Evolutionary conservation across 2,113 vertebrate genomes (phyloP).

Genomic region (Pedetes capensis): DNA sequence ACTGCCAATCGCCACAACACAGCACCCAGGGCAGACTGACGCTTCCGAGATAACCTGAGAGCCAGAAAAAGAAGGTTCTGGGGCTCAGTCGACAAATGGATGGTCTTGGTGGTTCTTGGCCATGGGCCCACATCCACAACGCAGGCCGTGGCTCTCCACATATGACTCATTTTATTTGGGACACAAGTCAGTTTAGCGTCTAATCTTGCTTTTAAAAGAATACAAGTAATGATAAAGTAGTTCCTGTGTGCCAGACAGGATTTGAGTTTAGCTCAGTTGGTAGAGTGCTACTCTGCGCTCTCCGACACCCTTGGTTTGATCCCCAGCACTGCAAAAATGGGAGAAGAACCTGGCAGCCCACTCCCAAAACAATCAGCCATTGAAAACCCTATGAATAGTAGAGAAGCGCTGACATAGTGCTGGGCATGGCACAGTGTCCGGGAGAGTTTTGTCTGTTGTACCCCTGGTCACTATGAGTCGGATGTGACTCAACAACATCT

Average conservation of each 20-base stretch:
- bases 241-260: neutral
- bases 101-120: neutral
- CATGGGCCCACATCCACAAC: neutral
- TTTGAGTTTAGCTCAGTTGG: too few relatives aligned
- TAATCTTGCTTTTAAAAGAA: conserved; percentile 2
- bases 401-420: too few relatives aligned
- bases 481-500: too few relatives aligned
- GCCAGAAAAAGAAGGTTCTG: neutral
- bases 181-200: neutral
- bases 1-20: neutral
- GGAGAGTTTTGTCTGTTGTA: too few relatives aligned
- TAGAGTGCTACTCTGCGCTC: too few relatives aligned
- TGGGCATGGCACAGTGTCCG: too few relatives aligned
- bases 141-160: neutral
- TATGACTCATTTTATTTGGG: neutral
- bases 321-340: too few relatives aligned
- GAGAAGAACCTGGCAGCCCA: too few relatives aligned
- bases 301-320: too few relatives aligned
- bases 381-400: too few relatives aligned
- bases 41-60: neutral
- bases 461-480: too few relatives aligned
- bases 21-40: neutral
- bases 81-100: neutral
- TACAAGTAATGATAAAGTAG: neutral
- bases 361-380: too few relatives aligned